Evolutionary conservation across 2,888 invertebrate genomes (phyloP), one percentile per base, ranked within the genome.

Genomic region (Drosophila mulleri): DNA sequence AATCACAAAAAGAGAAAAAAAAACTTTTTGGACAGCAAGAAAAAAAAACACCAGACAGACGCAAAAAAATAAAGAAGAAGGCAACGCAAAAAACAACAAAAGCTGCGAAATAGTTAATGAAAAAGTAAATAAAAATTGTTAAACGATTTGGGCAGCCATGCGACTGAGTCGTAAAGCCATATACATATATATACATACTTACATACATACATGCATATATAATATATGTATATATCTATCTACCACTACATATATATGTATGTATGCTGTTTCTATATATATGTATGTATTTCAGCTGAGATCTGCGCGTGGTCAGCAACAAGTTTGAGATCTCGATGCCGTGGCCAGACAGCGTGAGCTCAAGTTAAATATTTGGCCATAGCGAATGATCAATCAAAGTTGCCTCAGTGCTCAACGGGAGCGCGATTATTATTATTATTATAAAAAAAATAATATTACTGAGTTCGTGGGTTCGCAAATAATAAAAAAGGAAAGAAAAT

Each of bases 341-440:
- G 70, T 71, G 75, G 64, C 64, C 79, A 78, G 78, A 78, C 78
- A 79, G 78, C 75, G 75, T 78, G 71, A 78, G 77, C 87, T 84
- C 73, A 81, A 78, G 58, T 71, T 71, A 72, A 78, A 83, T 81
- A 86, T 80, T 83, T 86, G 81, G 64, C 72, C 78, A 79, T 78
- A 79, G 74, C 88, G 74, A 88, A 88, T 88, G 88, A 83, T 83
- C 88, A 88, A 85, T 88, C 83, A 85, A 81, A 72, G 72, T 74
- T 67, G 69, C 65, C 74, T 69, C 39, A 61, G 50, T 70, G 68
- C 69, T 59, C 69, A 69, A 69, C 44, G 53, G 68, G 69, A 78
- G 45, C 66, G 65, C 44, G 48, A 37, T 70, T 35, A 52, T 63
- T 67, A 53, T 54, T 66, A 65, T 53, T 39, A 44, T 50, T 66